Base-by-base conservation (phyloP, 2,888 invertebrate species). In the Nycteola revayana region DNA sequence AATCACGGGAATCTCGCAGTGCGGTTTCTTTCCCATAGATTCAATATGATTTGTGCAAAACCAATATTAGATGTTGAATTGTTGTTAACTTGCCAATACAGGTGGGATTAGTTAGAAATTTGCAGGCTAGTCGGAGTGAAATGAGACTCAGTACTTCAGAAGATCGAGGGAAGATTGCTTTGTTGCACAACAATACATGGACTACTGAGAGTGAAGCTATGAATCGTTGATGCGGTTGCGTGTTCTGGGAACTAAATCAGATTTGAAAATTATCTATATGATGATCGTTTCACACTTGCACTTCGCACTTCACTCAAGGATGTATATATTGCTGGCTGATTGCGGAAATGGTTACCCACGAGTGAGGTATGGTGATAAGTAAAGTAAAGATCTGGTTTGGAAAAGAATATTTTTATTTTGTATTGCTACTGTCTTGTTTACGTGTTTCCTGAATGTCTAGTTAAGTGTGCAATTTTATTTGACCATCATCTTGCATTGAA, bases 21-120 rank as follows among this genome's bases (percentile, higher is more conserved):
- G 85, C 64, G 85, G 85, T 85, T 83, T 73, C 66, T 67, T 82
- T 83, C 78, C 73, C 82, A 82, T 80, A 79, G 75, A 70, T 67
- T 65, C 62, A 63, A 58, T 65, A 67, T 83, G 76, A 84, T 84
- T 84, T 80, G 80, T 62, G 61, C 75, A 82, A 86, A 86, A 83
- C 81, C 80, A 86, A 87, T 86, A 82, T 83, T 77, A 68, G 69
- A 70, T 64, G 66, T 72, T 68, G 69, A 69, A 64, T 72, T 66
- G 75, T 64, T 73, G 74, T 60, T 71, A 75, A 72, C 65, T 73
- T 67, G 62, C 71, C 71, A 72, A 74, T 78, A 75, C 64, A 66
- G 75, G 59, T 66, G 61, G 60, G 49, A 33, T 53, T 52, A 49
- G 63, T 68, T 66, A 61, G 64, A 66, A 64, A 59, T 59, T 62